Conservation (phyloP, 2,888 invertebrate genomes). For the Leptinotarsa juncta region DNA sequence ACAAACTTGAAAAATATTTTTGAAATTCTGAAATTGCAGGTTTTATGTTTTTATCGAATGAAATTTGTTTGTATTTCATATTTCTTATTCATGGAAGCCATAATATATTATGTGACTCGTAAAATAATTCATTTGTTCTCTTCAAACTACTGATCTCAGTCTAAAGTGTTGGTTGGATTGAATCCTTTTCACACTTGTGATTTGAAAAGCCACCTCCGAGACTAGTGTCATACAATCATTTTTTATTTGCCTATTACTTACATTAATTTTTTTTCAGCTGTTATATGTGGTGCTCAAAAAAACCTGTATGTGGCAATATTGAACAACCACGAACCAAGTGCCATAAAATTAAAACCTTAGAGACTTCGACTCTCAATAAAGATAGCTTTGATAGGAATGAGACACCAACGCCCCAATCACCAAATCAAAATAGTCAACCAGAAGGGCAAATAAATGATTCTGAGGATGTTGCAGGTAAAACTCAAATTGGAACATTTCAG, state of each 20-base stretch:
- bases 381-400: conserved; percentile 1
- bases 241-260: neutral
- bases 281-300: conserved; percentile 12
- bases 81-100: neutral
- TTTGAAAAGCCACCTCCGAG: neutral
- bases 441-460: neutral
- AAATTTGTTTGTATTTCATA: neutral
- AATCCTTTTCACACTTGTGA: neutral
- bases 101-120: neutral
- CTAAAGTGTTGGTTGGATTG: neutral
- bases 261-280: neutral
- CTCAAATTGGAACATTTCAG: neutral
- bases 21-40: no score
- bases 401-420: neutral
- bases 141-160: neutral
- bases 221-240: neutral
- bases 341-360: neutral
- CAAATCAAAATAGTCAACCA: neutral
- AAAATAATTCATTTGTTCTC: neutral
- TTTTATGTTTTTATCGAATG: no score
- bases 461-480: neutral
- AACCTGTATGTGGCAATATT: neutral
- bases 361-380: neutral
- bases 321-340: neutral
- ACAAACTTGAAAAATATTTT: no score